Conservation (phyloP, 2,797 vertebrate species). For the Rhynchotus rufescens region DNA sequence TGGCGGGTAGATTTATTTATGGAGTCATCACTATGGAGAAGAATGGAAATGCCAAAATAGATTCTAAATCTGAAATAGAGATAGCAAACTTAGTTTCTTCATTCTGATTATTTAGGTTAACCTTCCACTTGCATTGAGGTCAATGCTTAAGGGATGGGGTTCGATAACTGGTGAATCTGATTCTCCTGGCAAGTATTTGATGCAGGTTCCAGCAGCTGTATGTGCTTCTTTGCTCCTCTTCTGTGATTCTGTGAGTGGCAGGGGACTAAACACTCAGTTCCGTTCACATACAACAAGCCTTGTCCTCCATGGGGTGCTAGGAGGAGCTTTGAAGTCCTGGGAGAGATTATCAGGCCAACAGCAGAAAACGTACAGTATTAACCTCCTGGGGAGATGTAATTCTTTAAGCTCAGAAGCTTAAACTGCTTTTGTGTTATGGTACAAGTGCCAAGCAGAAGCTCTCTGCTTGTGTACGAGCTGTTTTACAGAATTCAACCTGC, state of each 20-base stretch:
- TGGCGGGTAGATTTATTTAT: neutral
- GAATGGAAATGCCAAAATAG: neutral
- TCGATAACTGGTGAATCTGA: conserved; percentile 10
- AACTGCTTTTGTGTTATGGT: conserved; percentile 43
- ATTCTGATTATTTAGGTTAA: neutral
- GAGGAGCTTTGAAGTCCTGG: conserved; percentile 42
- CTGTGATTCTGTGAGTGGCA: neutral
- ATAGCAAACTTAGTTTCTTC: neutral
- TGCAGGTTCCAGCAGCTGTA: neutral
- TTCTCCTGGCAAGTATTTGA: neutral
- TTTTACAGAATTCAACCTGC: conserved; percentile 10
- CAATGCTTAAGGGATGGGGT: neutral
- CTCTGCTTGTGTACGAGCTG: conserved; percentile 10
- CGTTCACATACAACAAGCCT: conserved; percentile 9
- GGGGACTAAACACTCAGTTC: neutral
- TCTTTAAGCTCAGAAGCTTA: conserved; percentile 8
- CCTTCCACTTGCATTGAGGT: neutral
- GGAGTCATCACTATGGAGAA: neutral
- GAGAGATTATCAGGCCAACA: conserved; percentile 43
- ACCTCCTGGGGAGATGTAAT: conserved; percentile 22
- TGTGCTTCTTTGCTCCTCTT: conserved; percentile 5
- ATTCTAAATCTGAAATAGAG: neutral
- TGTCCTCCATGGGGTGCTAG: conserved; percentile 17
- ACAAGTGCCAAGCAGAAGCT: neutral
- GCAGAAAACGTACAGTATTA: conserved; percentile 38